Conservation (phyloP, 2,113 vertebrate species). For the Boulengeromyrus knoepffleri region DNA sequence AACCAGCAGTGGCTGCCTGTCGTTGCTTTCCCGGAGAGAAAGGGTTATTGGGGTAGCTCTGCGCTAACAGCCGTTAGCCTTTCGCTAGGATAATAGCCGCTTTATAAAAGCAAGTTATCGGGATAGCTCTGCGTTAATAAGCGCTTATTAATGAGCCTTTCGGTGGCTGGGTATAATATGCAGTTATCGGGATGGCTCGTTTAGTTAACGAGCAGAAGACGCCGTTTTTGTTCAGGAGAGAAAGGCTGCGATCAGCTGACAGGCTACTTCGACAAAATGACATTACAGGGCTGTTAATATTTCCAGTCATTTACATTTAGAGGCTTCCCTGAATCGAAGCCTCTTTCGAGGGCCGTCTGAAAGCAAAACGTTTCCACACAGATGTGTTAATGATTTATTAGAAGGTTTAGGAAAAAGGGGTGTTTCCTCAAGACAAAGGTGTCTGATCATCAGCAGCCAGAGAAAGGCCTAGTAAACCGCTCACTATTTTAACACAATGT, state of each 20-base stretch:
- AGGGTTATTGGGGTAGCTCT: neutral
- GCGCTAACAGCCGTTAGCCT: neutral
- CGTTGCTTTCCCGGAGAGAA: neutral
- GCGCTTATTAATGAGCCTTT: neutral
- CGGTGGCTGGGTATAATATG: neutral
- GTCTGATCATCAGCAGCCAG: neutral
- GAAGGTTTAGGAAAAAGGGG: neutral
- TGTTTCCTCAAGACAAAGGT: neutral
- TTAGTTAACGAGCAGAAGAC: neutral
- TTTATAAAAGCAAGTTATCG: neutral
- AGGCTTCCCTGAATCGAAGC: neutral
- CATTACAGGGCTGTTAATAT: neutral
- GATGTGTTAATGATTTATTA: neutral
- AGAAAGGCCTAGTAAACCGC: neutral
- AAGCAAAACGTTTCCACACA: neutral
- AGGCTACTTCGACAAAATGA: neutral
- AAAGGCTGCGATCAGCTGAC: neutral
- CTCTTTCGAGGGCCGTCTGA: neutral
- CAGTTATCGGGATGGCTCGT: neutral
- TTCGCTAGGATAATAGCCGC: no score
- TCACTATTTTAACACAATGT: neutral
- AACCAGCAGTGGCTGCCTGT: neutral
- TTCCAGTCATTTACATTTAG: neutral
- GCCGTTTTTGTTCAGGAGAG: neutral
- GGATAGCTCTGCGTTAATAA: neutral